Evolutionary conservation across 2,888 invertebrate species (phyloP), one percentile per base, ranked within the genome.

Genomic region (Drosophila peninsularis): DNA sequence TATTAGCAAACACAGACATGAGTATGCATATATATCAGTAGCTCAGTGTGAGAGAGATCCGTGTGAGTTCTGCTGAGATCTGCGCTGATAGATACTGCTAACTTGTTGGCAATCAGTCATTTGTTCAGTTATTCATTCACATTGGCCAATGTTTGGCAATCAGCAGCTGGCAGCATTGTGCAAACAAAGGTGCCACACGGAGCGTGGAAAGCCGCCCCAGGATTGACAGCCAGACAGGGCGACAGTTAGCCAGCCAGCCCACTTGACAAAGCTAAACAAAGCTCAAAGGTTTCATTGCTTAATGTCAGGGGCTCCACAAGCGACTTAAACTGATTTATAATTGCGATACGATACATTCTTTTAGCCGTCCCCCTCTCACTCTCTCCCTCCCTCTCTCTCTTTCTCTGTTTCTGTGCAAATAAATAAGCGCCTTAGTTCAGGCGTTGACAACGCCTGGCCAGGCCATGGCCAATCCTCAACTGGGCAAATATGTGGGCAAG

Each of bases 261-360:
- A 78, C 79, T 76, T 76, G 75, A 78, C 75, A 76, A 74, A 77
- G 71, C 80, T 58, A 80, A 76, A 76, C 76, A 79, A 71, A 86
- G 82, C 82, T 86, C 89, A 89, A 85, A 85, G 89, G 89, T 88
- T 88, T 85, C 85, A 85, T 89, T 85, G 89, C 85, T 89, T 85
- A 85, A 88, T 85, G 85, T 85, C 85, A 89, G 73, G 73, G 86
- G 81, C 78, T 83, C 82, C 65, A 55, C 66, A 62, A 67, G 65
- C 67, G 90, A 88, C 88, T 90, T 90, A 89, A 90, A 90, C 91
- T 86, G 90, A 90, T 91, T 91, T 90, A 90, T 89, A 90, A 90
- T 90, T 85, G 82, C 88, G 83, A 81, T 81, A 84, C 86, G 83
- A 88, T 88, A 86, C 80, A 80, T 80, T 70, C 72, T 66, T 64